phyloP scores from a whole-genome alignment of 1,140 invertebrate species.

The Microplitis demolitor region DNA sequence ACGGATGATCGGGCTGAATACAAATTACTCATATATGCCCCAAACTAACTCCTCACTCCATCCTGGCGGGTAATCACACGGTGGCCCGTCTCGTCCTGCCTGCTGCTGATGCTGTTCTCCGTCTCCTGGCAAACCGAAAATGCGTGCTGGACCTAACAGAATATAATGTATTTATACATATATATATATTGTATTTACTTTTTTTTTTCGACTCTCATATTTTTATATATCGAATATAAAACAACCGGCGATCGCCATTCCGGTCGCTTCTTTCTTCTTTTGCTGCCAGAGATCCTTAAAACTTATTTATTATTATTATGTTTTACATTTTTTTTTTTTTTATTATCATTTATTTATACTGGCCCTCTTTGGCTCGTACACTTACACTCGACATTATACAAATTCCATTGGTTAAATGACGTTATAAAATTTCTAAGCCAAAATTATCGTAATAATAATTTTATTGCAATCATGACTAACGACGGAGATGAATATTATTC shows the following conservation, averaged over 20 bases:
- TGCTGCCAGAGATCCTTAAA: neutral
- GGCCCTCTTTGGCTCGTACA: too few relatives aligned
- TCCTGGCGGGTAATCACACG: slow-evolving; percentile 56
- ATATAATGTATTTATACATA: slow-evolving; percentile 1
- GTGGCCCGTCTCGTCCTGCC: slow-evolving; percentile 49
- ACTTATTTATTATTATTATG: neutral
- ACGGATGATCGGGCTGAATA: slow-evolving; percentile 64
- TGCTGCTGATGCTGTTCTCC: too few relatives aligned
- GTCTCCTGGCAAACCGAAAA: slow-evolving; percentile 51
- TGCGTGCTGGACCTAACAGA: slow-evolving; percentile 30
- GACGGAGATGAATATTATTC: neutral
- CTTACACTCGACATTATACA: neutral
- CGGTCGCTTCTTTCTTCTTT: neutral
- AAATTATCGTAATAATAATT: neutral
- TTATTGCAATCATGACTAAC: neutral
- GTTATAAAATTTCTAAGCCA: neutral
- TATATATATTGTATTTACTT: too few relatives aligned
- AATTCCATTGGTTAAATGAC: neutral
- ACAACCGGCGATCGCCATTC: neutral
- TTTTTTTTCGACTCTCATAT: neutral
- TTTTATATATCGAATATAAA: slow-evolving; percentile 30
- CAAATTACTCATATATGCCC: slow-evolving; percentile 63
- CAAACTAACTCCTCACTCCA: slow-evolving; percentile 33
- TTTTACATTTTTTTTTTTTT: too few relatives aligned
- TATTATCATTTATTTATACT: too few relatives aligned